phyloP scores from a whole-genome alignment of 2,888 invertebrate genomes.

The Oligia strigilis region DNA sequence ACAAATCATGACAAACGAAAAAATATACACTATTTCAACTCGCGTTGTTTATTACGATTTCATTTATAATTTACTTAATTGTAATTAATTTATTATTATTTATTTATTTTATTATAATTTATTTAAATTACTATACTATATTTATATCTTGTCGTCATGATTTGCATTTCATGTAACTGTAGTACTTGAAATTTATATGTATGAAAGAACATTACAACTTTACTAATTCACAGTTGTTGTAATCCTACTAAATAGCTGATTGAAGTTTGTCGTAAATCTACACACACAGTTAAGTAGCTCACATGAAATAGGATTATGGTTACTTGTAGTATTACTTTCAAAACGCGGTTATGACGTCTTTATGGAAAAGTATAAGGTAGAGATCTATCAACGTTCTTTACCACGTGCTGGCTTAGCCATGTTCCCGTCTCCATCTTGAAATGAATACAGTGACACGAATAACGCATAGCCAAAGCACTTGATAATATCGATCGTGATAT shows the following conservation, averaged over 20 bases:
- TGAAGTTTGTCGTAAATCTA: slow-evolving; percentile 21
- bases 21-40: background rate
- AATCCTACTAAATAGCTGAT: background rate
- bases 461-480: background rate
- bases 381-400: background rate
- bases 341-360: slow-evolving; percentile 12
- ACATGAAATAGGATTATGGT: slow-evolving; percentile 26
- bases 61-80: no score
- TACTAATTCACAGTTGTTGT: background rate
- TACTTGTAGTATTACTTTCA: slow-evolving; percentile 23
- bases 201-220: background rate
- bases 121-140: no score
- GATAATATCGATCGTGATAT: background rate
- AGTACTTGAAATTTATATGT: background rate
- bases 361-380: background rate
- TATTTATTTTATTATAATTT: no score
- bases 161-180: background rate
- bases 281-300: slow-evolving; percentile 23
- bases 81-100: no score
- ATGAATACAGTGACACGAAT: background rate
- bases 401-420: background rate
- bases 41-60: no score
- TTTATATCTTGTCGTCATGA: slow-evolving; percentile 15
- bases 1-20: slow-evolving; percentile 30
- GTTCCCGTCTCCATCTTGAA: background rate